Percentiles rank a stretch among this genome's conserved stretches.
Conservation (phyloP, 2,797 vertebrate genomes). For the Cirrhinus molitorella region DNA sequence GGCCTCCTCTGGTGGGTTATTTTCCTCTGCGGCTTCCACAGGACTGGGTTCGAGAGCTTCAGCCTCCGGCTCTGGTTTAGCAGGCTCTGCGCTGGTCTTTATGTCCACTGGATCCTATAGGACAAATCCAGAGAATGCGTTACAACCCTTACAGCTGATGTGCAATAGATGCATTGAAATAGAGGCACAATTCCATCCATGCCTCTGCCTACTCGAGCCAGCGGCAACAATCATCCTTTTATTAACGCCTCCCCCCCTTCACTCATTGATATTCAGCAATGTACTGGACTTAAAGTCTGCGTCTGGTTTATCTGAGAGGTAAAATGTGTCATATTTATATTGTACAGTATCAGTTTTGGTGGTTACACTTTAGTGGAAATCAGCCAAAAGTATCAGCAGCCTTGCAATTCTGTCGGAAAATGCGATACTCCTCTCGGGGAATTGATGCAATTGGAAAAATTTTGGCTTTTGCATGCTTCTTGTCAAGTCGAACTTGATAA, state of each 20-base stretch:
- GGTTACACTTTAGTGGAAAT: neutral
- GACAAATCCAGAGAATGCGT: conserved; percentile 72
- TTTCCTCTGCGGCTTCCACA: conserved; percentile 58
- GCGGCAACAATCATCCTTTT: conserved; percentile 83
- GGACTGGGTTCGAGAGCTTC: conserved; percentile 56
- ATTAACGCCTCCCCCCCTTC: conserved; percentile 73
- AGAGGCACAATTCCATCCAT: conserved; percentile 84
- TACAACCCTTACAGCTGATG: conserved; percentile 72
- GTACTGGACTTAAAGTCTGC: conserved; percentile 69
- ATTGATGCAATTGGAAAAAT: too few relatives aligned
- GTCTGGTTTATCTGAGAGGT: conserved; percentile 50
- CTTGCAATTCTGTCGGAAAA: too few relatives aligned
- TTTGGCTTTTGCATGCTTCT: too few relatives aligned
- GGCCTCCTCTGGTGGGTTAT: conserved; percentile 63
- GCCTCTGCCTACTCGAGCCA: conserved; percentile 83
- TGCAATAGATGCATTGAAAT: conserved; percentile 80
- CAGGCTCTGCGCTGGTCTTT: conserved; percentile 65
- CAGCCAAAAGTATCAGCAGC: too few relatives aligned
- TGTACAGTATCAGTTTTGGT: neutral
- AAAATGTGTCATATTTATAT: conserved; percentile 61
- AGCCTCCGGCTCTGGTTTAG: conserved; percentile 65
- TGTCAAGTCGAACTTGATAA: too few relatives aligned
- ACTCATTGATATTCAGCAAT: conserved; percentile 87
- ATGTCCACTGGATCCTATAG: conserved; percentile 83
- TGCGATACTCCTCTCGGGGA: too few relatives aligned